These are phyloP conservation scores for Myotis planiceps DNA, from an alignment of 2,797 vertebrate genomes.

Conservation along the genomic window DNA sequence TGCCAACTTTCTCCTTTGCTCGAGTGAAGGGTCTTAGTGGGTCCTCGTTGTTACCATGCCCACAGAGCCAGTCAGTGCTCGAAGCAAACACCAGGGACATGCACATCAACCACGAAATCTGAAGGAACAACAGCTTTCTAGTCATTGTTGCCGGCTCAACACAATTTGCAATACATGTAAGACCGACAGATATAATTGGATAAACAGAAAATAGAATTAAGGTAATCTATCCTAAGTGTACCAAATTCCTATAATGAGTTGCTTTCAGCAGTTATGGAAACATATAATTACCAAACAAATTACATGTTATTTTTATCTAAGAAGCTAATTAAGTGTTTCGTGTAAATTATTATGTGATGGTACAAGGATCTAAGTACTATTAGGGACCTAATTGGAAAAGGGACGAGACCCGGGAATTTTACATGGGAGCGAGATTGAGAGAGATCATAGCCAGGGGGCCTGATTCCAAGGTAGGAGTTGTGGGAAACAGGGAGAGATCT, in stretches of 20 bases:
- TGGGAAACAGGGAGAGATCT: not conserved
- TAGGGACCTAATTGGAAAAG: slow-evolving; percentile 76
- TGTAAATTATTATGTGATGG: slow-evolving; percentile 83
- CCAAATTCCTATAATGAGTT: slow-evolving; percentile 82
- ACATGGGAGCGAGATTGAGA: not conserved
- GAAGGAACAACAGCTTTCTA: slow-evolving; percentile 62
- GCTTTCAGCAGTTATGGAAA: slow-evolving; percentile 84
- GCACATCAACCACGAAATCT: slow-evolving; percentile 58
- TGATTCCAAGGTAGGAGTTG: not conserved
- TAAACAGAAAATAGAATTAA: slow-evolving; percentile 87
- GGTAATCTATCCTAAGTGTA: slow-evolving; percentile 81
- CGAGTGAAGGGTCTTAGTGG: not conserved
- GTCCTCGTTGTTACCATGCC: slow-evolving; percentile 53
- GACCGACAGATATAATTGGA: slow-evolving; percentile 78
- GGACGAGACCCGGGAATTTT: slow-evolving; percentile 47
- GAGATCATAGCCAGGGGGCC: not conserved
- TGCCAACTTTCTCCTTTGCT: not conserved
- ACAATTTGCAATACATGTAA: slow-evolving; percentile 75
- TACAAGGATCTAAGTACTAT: slow-evolving; percentile 76
- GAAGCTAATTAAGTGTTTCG: slow-evolving; percentile 85
- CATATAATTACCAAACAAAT: slow-evolving; percentile 86
- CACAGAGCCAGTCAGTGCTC: slow-evolving; percentile 56
- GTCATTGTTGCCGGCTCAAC: slow-evolving; percentile 53
- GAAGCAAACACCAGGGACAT: slow-evolving; percentile 22
- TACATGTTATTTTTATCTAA: slow-evolving; percentile 82